phyloP scores from a whole-genome alignment of 2,888 invertebrate species.

The Autographa pulchrina region DNA sequence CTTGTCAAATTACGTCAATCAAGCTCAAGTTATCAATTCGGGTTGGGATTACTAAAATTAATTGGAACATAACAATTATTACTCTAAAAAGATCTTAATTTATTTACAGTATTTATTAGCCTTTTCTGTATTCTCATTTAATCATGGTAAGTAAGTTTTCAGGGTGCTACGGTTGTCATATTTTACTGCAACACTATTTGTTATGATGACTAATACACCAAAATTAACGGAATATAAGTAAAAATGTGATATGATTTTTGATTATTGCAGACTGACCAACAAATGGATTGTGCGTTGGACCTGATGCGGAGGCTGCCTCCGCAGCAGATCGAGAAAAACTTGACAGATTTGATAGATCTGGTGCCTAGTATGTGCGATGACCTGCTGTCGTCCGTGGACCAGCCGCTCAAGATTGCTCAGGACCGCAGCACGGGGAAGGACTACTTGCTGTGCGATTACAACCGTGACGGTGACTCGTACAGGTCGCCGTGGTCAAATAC shows the following conservation, averaged over 20 bases:
- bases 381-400: constrained; percentile 98
- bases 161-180: constrained; percentile 31
- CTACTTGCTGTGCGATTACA: constrained; percentile 99
- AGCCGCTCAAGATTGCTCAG: constrained; percentile 98
- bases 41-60: constrained; percentile 65
- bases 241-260: constrained; percentile 61
- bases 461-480: constrained; percentile 99
- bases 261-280: constrained; percentile 94
- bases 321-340: constrained; percentile 99
- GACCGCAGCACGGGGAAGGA: constrained; percentile 99
- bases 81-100: constrained; percentile 48
- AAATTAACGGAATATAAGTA: constrained; percentile 63
- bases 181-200: constrained; percentile 66
- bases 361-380: constrained; percentile 99
- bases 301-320: constrained; percentile 99
- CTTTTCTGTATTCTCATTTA: constrained; percentile 48
- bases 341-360: constrained; percentile 99
- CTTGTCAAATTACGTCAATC: constrained; percentile 68
- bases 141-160: constrained; percentile 70
- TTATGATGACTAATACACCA: constrained; percentile 86
- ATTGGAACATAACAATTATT: constrained; percentile 49
- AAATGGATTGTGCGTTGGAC: constrained; percentile 99
- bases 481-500: constrained; percentile 99
- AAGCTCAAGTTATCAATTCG: constrained; percentile 55
- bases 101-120: constrained; percentile 51